Evolutionary conservation across 2,888 invertebrate species (phyloP).

Genomic region (Pimpla rufipes): DNA sequence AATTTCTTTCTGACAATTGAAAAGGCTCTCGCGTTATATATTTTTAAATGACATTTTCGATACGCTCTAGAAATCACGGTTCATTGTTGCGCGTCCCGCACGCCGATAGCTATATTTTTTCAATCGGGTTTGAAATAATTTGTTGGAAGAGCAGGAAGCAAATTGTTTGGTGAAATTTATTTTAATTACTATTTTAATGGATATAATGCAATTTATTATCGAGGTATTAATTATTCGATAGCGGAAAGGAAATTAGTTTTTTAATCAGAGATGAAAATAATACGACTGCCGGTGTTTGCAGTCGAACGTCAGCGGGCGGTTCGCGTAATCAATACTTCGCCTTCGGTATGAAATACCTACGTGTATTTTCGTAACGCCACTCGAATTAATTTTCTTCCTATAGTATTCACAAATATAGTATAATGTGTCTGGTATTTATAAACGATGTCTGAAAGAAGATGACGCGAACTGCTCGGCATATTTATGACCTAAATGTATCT

Average conservation of each 20-base stretch:
- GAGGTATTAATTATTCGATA: conserved; percentile 44
- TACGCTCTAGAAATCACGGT: not conserved
- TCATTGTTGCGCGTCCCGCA: not conserved
- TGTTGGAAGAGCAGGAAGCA: not conserved
- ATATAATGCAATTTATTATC: conserved; percentile 1
- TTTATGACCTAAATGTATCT: too few species aligned
- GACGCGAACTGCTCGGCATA: too few species aligned
- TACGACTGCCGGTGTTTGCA: not conserved
- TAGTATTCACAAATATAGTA: too few species aligned
- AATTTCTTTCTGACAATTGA: not conserved
- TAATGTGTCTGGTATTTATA: too few species aligned
- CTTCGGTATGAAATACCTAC: not conserved
- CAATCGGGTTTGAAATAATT: not conserved
- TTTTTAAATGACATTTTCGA: not conserved
- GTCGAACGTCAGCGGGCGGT: not conserved
- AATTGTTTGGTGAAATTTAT: not conserved
- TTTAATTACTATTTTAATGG: not conserved
- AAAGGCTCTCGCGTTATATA: not conserved
- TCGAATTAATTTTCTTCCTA: too few species aligned
- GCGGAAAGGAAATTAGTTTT: not conserved
- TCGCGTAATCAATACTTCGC: not conserved
- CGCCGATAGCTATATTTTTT: not conserved
- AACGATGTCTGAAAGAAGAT: not conserved
- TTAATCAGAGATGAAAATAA: conserved; percentile 6
- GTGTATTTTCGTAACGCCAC: not conserved